Percentiles rank a stretch among this genome's conserved stretches.
Conservation (phyloP, 2,113 vertebrate species). For the Pachyramphus minor region DNA sequence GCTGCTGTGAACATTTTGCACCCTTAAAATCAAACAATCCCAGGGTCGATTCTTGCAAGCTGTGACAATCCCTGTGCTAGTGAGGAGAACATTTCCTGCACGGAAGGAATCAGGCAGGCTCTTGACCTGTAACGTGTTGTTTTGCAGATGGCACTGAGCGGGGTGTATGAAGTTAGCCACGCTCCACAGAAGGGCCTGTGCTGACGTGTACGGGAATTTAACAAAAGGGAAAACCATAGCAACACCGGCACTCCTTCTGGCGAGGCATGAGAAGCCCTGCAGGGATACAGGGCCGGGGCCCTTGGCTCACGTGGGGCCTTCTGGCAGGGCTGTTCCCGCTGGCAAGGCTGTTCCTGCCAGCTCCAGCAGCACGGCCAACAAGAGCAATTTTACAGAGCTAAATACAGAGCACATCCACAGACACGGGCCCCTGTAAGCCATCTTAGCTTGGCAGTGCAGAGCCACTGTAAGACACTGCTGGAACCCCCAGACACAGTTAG, state of each 20-base stretch:
- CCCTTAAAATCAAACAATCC: not conserved
- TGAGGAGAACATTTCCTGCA: not conserved
- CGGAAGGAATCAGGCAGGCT: not conserved
- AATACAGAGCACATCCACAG: not conserved
- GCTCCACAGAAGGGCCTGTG: not conserved
- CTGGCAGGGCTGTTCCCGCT: not conserved
- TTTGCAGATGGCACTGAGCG: not conserved
- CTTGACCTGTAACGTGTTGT: not conserved
- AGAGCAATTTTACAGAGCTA: not conserved
- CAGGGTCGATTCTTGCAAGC: not conserved
- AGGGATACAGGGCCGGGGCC: not conserved
- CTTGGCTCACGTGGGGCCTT: not conserved
- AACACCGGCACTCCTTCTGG: slow-evolving; percentile 17
- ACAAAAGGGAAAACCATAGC: slow-evolving; percentile 30
- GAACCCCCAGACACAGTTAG: not conserved
- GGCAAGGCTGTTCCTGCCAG: not conserved
- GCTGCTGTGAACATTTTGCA: not conserved
- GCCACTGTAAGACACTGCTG: not conserved
- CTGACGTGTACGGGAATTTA: not conserved
- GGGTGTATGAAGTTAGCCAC: not conserved
- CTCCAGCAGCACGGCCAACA: not conserved
- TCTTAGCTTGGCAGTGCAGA: not conserved
- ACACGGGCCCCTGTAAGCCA: not conserved
- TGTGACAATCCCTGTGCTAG: not conserved
- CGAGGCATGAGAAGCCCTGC: not conserved